A percentile compares a stretch with the other conserved stretches of the same genome.
Conservation (phyloP, 2,113 vertebrate genomes). For the Rhombomys opimus region DNA sequence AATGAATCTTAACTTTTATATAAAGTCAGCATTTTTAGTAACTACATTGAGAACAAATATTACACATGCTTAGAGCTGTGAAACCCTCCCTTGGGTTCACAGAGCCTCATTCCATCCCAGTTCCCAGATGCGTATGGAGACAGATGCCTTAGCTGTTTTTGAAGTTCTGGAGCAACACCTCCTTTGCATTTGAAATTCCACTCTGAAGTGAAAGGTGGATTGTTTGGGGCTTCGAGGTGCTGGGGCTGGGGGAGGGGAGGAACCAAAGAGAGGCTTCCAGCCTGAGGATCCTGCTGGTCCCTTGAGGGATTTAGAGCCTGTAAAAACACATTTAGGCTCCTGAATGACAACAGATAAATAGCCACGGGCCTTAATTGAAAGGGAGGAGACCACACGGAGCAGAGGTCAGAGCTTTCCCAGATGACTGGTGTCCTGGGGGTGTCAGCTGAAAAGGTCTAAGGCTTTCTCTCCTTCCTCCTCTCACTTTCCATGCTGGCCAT, state of each 20-base stretch:
- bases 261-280: not conserved
- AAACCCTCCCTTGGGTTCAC: not conserved
- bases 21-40: conserved; percentile 48
- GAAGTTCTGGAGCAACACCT: not conserved
- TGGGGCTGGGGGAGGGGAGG: not conserved
- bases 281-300: conserved; percentile 40
- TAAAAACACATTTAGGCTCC: conserved; percentile 62
- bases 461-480: not conserved
- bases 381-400: conserved; percentile 61
- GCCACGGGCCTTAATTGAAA: conserved; percentile 66
- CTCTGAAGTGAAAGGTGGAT: not conserved
- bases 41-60: conserved; percentile 49
- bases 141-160: not conserved
- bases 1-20: conserved; percentile 56
- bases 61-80: not conserved
- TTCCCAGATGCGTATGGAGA: not conserved
- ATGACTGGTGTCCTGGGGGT: conserved; percentile 40
- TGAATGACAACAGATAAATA: conserved; percentile 63
- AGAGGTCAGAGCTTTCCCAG: conserved; percentile 59
- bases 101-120: not conserved
- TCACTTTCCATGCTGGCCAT: not conserved
- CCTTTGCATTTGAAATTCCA: not conserved
- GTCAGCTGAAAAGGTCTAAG: not conserved
- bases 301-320: conserved; percentile 58
- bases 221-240: not conserved